Percentiles rank a stretch among this genome's conserved stretches.
Evolutionary conservation across 2,113 vertebrate genomes (phyloP).

Genomic region (Corythornis vintsioides): DNA sequence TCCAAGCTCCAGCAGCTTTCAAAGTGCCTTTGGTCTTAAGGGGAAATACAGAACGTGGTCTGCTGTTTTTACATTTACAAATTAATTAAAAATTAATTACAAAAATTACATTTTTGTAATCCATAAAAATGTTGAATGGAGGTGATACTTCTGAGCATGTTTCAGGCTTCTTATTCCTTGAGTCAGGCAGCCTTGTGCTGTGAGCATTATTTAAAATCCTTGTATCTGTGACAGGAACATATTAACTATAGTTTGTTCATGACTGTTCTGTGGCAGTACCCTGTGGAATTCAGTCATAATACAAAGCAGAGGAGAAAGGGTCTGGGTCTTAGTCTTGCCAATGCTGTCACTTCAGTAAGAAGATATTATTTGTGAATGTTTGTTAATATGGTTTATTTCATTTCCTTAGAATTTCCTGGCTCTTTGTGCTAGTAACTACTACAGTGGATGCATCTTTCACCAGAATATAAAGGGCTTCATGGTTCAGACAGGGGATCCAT

Average conservation of each 20-base stretch:
- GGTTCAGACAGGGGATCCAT: conserved; percentile 96
- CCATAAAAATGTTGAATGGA: not conserved
- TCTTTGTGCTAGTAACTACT: conserved; percentile 92
- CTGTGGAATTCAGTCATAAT: not conserved
- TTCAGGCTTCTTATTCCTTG: not conserved
- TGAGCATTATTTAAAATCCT: not conserved
- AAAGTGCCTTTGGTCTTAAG: not conserved
- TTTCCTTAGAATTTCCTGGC: conserved; percentile 92
- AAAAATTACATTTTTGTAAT: not conserved
- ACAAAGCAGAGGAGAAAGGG: not conserved
- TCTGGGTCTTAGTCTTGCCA: not conserved
- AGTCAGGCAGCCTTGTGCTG: not conserved
- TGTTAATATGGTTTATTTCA: conserved; percentile 40
- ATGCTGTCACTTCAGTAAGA: not conserved
- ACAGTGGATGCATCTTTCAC: conserved; percentile 91
- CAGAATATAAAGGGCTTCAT: conserved; percentile 99
- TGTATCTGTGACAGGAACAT: not conserved
- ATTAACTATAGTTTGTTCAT: not conserved
- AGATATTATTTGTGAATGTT: not conserved
- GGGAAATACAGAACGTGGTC: rapidly evolving
- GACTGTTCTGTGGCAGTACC: not conserved
- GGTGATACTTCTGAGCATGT: not conserved
- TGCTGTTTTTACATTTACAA: not conserved
- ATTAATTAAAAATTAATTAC: no score
- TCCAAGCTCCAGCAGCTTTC: not conserved